Percentiles rank a stretch among this genome's conserved stretches.
These are phyloP conservation scores for Seira musarum DNA, from an alignment of 2,888 invertebrate genomes.

Conservation along the genomic window DNA sequence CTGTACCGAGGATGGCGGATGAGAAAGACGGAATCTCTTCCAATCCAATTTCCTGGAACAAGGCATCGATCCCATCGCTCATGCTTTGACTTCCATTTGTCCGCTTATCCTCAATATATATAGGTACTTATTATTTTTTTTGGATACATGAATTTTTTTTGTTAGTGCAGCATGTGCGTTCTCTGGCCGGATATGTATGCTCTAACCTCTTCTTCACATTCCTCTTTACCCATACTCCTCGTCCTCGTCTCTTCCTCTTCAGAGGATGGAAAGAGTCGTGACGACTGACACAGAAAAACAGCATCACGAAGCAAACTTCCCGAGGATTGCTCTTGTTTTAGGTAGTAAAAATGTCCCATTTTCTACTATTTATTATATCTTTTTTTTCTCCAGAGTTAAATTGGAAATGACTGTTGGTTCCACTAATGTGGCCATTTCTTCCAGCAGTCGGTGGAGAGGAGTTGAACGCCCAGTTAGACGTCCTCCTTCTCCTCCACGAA, in stretches of 20 bases:
- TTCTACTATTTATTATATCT: slow-evolving; percentile 55
- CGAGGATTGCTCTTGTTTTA: slow-evolving; percentile 44
- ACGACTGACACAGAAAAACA: too few species aligned
- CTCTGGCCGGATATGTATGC: too few species aligned
- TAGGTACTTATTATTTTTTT: too few species aligned
- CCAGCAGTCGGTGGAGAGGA: background rate
- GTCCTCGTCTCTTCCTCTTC: too few species aligned
- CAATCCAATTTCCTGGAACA: background rate
- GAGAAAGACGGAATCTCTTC: background rate
- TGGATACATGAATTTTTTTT: too few species aligned
- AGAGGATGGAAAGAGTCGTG: too few species aligned
- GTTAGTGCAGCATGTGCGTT: too few species aligned
- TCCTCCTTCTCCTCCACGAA: too few species aligned
- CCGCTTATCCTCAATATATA: background rate
- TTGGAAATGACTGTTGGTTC: slow-evolving; percentile 50
- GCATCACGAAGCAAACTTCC: too few species aligned
- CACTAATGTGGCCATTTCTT: slow-evolving; percentile 51
- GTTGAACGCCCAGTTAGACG: background rate
- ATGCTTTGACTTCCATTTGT: background rate
- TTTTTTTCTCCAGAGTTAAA: slow-evolving; percentile 43
- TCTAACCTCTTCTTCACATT: too few species aligned
- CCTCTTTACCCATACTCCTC: too few species aligned
- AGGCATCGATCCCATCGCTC: background rate
- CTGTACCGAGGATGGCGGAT: background rate
- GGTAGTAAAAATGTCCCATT: slow-evolving; percentile 60